Conservation (phyloP, 2,888 invertebrate species). For the Microplitis deprimator region DNA sequence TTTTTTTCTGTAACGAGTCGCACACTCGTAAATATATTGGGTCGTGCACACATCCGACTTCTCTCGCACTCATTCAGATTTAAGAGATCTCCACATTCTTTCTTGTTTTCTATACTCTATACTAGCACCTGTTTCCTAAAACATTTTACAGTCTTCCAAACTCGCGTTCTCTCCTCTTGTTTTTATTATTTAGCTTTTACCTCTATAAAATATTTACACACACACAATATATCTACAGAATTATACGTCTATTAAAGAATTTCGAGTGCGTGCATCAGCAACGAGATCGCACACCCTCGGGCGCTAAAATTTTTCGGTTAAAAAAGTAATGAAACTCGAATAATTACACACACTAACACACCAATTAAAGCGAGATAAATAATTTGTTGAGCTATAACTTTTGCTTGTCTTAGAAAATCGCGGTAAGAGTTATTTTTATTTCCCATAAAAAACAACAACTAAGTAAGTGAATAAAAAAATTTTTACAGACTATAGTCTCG, state of each 20-base stretch:
- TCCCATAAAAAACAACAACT: neutral
- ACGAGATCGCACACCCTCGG: slow-evolving; percentile 27
- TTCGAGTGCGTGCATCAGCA: slow-evolving; percentile 47
- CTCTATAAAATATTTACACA: slow-evolving; percentile 8
- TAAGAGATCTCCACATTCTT: slow-evolving; percentile 20
- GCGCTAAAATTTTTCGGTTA: slow-evolving; percentile 10
- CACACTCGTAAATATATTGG: slow-evolving; percentile 49
- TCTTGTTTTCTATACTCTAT: slow-evolving; percentile 15
- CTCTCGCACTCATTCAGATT: neutral
- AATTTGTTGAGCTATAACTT: neutral
- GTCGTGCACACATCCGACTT: slow-evolving; percentile 6
- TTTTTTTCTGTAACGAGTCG: slow-evolving; percentile 36
- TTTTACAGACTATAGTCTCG: too few relatives aligned
- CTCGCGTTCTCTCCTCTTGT: neutral
- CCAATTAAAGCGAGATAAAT: neutral
- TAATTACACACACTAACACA: slow-evolving; percentile 1
- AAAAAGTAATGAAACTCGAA: slow-evolving; percentile 11
- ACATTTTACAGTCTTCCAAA: neutral
- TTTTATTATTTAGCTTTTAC: neutral
- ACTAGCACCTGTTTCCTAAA: slow-evolving; percentile 28
- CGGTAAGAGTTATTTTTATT: neutral
- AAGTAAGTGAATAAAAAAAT: neutral
- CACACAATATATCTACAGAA: neutral
- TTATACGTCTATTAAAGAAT: slow-evolving; percentile 49
- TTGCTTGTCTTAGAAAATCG: slow-evolving; percentile 16